Conservation (phyloP, 2,797 vertebrate species). For the Eulemur mongoz region DNA sequence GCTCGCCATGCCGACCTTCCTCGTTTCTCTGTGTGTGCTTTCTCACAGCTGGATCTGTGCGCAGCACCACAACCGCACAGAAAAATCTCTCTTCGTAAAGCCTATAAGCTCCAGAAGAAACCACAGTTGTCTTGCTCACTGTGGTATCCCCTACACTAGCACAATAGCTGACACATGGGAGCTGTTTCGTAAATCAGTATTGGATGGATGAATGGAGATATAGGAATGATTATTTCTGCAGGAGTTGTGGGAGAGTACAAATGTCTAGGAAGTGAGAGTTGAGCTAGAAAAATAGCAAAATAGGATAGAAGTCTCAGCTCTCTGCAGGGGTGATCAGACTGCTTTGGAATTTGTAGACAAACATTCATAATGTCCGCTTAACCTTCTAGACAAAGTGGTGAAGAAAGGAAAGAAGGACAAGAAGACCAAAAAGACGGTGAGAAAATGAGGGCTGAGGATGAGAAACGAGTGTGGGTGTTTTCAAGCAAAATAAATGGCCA, state of each 20-base stretch:
- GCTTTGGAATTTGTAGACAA: background rate
- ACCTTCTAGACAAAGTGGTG: conserved; percentile 80
- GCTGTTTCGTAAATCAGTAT: background rate
- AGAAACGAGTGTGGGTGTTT: background rate
- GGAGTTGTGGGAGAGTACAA: background rate
- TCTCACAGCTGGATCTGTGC: background rate
- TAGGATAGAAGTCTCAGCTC: background rate
- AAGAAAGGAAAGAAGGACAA: conserved; percentile 85
- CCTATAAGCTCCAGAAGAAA: background rate
- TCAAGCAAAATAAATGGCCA: background rate
- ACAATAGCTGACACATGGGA: background rate
- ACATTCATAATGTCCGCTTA: conserved; percentile 19
- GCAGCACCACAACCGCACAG: too few species aligned
- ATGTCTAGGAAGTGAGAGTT: background rate
- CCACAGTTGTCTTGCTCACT: background rate
- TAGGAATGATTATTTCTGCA: background rate
- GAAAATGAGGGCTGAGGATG: conserved; percentile 60
- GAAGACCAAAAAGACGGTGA: conserved; percentile 94
- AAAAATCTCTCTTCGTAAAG: background rate
- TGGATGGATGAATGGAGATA: background rate
- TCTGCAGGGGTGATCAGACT: background rate
- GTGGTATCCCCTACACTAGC: background rate
- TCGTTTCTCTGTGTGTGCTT: background rate
- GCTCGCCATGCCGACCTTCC: background rate
- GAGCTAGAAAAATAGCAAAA: background rate